These are phyloP conservation scores for Cepaea nemoralis DNA, from an alignment of 1,140 invertebrate genomes.

Conservation along the genomic window DNA sequence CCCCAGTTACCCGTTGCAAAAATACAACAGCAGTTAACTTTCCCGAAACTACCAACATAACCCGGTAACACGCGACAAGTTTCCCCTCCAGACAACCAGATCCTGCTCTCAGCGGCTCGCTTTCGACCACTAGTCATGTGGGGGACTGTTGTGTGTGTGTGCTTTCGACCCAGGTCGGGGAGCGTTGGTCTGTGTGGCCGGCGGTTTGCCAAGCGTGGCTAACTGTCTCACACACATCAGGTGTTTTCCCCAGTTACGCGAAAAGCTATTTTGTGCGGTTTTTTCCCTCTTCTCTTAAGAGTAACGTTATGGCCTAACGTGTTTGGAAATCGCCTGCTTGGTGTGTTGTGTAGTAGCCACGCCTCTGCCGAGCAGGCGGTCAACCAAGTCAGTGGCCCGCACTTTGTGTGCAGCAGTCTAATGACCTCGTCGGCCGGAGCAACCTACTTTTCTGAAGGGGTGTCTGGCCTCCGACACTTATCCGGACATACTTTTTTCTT, in stretches of 20 bases:
- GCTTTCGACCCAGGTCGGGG: conserved; percentile 32
- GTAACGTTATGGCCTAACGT: conserved; percentile 34
- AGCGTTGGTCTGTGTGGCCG: conserved; percentile 42
- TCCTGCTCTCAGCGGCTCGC: conserved; percentile 37
- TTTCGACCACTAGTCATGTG: conserved; percentile 39
- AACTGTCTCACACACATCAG: conserved; percentile 40
- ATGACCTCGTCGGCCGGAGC: conserved; percentile 61
- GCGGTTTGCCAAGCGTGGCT: conserved; percentile 45
- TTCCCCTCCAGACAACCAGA: not conserved
- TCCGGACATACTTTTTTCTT: conserved; percentile 17
- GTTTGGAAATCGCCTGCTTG: conserved; percentile 11
- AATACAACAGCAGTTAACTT: not conserved
- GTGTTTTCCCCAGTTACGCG: conserved; percentile 41
- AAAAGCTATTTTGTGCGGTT: too few relatives aligned
- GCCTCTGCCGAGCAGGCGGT: conserved; percentile 58
- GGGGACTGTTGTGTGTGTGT: conserved; percentile 35
- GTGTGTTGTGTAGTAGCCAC: conserved; percentile 53
- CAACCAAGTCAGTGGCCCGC: conserved; percentile 62
- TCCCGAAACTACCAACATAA: conserved; percentile 29
- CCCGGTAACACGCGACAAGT: not conserved
- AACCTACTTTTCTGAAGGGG: conserved; percentile 59
- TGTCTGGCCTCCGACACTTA: conserved; percentile 46
- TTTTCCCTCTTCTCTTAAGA: conserved; percentile 18
- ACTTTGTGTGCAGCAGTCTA: conserved; percentile 59
- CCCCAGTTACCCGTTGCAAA: conserved; percentile 27